These are phyloP conservation scores for Ophraella communa DNA, from an alignment of 2,888 invertebrate genomes.

Conservation along the genomic window DNA sequence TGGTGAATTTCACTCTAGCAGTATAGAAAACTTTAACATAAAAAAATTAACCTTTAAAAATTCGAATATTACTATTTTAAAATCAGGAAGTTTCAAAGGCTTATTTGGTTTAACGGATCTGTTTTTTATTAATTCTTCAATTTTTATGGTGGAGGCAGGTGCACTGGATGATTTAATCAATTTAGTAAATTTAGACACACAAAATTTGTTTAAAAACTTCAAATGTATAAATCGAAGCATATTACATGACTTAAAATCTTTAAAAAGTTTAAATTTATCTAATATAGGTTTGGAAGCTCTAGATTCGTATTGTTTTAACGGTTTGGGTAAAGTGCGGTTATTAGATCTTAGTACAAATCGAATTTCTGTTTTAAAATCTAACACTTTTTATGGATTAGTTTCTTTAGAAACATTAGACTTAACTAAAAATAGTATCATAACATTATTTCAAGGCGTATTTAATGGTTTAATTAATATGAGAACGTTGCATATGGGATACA, in stretches of 20 bases:
- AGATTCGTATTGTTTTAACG: conserved; percentile 8
- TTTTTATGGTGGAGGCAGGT: background rate
- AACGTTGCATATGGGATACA: background rate
- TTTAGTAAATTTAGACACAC: conserved; percentile 17
- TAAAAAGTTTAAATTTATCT: conserved; percentile 4
- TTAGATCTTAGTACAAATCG: conserved; percentile 12
- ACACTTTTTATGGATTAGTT: conserved; percentile 4
- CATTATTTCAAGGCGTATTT: background rate
- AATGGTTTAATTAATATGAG: conserved; percentile 4
- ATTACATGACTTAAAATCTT: conserved; percentile 6
- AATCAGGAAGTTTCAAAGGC: conserved; percentile 15
- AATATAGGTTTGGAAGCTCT: background rate
- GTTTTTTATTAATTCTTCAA: conserved; percentile 5
- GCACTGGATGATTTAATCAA: conserved; percentile 15
- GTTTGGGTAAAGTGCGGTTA: conserved; percentile 1
- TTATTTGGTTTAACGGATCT: conserved; percentile 13
- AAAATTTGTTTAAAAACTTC: conserved; percentile 11
- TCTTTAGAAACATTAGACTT: conserved; percentile 11
- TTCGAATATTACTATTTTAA: background rate
- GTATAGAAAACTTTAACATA: conserved; percentile 13
- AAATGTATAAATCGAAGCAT: background rate
- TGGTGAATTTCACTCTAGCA: background rate
- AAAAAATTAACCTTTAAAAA: conserved; percentile 9
- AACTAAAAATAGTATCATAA: background rate
- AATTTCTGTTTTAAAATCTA: background rate